Evolutionary conservation across 2,113 vertebrate species (phyloP), one percentile per base, ranked within the genome.

Genomic region (Lota lota): DNA sequence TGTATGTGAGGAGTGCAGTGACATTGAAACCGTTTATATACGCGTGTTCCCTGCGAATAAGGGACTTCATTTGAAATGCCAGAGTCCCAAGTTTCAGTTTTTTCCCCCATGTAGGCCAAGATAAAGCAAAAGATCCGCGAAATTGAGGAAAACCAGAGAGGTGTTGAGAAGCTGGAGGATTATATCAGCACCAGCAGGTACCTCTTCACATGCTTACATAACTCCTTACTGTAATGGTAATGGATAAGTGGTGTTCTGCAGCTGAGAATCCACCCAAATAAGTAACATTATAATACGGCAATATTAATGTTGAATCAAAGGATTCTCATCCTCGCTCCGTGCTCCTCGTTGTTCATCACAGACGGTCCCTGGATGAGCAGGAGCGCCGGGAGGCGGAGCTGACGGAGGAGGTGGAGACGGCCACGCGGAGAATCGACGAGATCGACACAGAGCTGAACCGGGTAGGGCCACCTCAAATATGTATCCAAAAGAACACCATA

Each of bases 111-210:
- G 3, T 61, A 98, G 96, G 95, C 96, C 21, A 98, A 97, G 85
- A 97, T 98, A 87, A 98, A 98, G 69, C 96, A 98, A 83, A 98
- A 98, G 80, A 91, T 98, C 69, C 85, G 96, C 22, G 96, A 98
- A 87, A 96, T 98, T n/a, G 96, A 98, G 82, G 96, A 98, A 89
- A 98, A 98, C 85, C 96, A 98, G 89, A 98, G 97, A 73, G 93
- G 96, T 3, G 97, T 98, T 69, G 96, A 98, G 83, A 97, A 98
- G 79, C 74, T 98, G 36, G 96, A 98, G 65, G 96, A 97, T 78
- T 98, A 98, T 63, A 96, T 97, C 47, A 63, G 93, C n/a, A 96
- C 94, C 76, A 97, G 95, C 95, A 96, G 94, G 95, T 96, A 89
- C 54, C 64, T 65, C 6, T 20, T 51, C 54, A 47, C 40, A 47